Evolutionary conservation across 2,797 vertebrate species (phyloP).

Genomic region (Periparus ater): DNA sequence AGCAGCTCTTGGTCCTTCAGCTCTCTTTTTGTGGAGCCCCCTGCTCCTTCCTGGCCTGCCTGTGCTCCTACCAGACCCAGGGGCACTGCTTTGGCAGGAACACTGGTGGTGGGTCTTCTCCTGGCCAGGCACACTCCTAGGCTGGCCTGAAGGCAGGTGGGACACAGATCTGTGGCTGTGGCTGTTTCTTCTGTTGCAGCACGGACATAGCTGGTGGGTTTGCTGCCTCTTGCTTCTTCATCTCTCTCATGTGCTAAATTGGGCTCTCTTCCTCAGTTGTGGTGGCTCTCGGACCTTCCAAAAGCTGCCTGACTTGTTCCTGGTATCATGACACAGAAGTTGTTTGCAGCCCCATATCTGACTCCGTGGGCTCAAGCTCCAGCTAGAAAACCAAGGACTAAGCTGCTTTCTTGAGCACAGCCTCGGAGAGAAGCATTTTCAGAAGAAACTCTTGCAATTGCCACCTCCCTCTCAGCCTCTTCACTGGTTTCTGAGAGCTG

Average conservation of each 20-base stretch:
- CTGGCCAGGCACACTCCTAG: neutral
- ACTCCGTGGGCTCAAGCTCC: rapidly evolving
- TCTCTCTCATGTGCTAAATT: neutral
- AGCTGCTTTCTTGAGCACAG: neutral
- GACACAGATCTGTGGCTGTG: neutral
- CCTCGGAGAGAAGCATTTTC: neutral
- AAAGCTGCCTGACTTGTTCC: neutral
- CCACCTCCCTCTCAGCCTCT: neutral
- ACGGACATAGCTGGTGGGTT: neutral
- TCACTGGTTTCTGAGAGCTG: neutral
- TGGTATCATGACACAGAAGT: neutral
- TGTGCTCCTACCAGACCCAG: neutral
- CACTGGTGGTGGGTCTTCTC: neutral
- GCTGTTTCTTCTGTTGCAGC: neutral
- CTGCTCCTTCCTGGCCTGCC: neutral
- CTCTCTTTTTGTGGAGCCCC: neutral
- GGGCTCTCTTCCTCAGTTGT: neutral
- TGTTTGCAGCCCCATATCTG: neutral
- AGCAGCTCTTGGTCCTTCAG: neutral
- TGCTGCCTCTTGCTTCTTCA: neutral
- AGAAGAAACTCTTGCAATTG: neutral
- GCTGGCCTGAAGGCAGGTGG: neutral
- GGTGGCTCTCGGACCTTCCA: neutral
- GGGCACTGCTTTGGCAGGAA: neutral
- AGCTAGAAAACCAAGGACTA: neutral